Evolutionary conservation across 1,140 invertebrate genomes (phyloP).

Genomic region (Scylla paramamosain): DNA sequence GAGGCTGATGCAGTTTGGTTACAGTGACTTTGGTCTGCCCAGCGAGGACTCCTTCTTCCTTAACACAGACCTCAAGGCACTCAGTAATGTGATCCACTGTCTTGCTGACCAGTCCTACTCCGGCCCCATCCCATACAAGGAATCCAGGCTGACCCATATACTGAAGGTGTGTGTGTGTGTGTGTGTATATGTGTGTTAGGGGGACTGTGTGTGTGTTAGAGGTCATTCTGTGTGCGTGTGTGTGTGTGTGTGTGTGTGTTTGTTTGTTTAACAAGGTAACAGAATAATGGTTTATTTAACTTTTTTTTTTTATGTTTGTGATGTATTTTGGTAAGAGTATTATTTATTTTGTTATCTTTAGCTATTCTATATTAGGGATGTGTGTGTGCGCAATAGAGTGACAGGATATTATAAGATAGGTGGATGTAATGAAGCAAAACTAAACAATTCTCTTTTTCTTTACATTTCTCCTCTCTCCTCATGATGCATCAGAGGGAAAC

Average conservation of each 20-base stretch:
- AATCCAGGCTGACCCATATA: conserved; percentile 77
- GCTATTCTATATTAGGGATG: too few relatives aligned
- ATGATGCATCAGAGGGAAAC: too few relatives aligned
- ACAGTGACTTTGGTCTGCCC: conserved; percentile 57
- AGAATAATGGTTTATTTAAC: neutral
- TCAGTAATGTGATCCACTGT: conserved; percentile 73
- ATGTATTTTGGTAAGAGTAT: neutral
- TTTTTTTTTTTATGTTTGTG: neutral
- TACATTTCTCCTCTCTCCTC: too few relatives aligned
- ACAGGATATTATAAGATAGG: too few relatives aligned
- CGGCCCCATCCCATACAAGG: conserved; percentile 72
- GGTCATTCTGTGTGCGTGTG: neutral
- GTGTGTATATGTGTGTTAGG: too few relatives aligned
- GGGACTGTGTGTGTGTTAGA: too few relatives aligned
- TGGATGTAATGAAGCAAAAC: too few relatives aligned
- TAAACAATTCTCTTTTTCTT: too few relatives aligned
- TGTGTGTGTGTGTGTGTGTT: neutral
- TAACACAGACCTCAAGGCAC: conserved; percentile 71
- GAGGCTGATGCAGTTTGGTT: conserved; percentile 58
- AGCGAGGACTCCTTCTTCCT: conserved; percentile 66
- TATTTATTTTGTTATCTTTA: too few relatives aligned
- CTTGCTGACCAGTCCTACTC: conserved; percentile 71
- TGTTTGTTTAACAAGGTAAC: too few relatives aligned
- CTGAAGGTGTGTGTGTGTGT: conserved; percentile 68
- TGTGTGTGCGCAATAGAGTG: too few relatives aligned